These are phyloP conservation scores for Aplysina aerophoba DNA, from an alignment of 37 sponge, comb jelly and placozoan species.

Conservation along the genomic window DNA sequence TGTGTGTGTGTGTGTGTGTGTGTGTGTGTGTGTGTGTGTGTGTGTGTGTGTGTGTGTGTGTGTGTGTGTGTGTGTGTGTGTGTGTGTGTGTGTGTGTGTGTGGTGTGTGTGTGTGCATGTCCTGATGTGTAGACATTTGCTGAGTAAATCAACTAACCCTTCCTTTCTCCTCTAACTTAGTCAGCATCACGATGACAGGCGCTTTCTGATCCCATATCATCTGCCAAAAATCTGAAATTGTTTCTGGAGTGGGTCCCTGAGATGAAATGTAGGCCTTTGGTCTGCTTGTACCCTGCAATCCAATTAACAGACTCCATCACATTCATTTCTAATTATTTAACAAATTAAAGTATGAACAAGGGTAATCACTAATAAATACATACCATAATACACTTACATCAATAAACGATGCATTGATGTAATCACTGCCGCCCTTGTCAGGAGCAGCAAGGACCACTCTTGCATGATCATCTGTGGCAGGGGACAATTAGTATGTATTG, in stretches of 20 bases:
- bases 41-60: constrained; percentile 35
- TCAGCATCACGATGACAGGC: constrained; percentile 30
- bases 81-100: constrained; percentile 28
- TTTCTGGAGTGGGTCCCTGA: constrained; percentile 23
- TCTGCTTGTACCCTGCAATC: not conserved
- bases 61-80: constrained; percentile 37
- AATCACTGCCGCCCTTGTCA: constrained; percentile 13
- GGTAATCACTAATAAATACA: not conserved
- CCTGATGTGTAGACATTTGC: no score
- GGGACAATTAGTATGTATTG: no score
- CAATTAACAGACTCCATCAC: not conserved
- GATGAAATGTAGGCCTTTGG: constrained; percentile 24
- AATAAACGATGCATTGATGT: constrained; percentile 28
- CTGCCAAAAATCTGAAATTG: constrained; percentile 25
- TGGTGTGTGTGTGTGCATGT: no score
- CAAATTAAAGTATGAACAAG: not conserved
- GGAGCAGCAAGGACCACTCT: not conserved
- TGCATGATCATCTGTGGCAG: constrained; percentile 3
- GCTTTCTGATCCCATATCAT: constrained; percentile 33
- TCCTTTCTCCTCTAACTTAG: constrained; percentile 24
- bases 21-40: constrained; percentile 35
- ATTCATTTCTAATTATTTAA: not conserved
- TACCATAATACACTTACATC: constrained; percentile 11
- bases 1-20: constrained; percentile 35
- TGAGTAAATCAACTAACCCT: not conserved